phyloP scores from a whole-genome alignment of 2,113 vertebrate genomes.

The Hippocampus comes region DNA sequence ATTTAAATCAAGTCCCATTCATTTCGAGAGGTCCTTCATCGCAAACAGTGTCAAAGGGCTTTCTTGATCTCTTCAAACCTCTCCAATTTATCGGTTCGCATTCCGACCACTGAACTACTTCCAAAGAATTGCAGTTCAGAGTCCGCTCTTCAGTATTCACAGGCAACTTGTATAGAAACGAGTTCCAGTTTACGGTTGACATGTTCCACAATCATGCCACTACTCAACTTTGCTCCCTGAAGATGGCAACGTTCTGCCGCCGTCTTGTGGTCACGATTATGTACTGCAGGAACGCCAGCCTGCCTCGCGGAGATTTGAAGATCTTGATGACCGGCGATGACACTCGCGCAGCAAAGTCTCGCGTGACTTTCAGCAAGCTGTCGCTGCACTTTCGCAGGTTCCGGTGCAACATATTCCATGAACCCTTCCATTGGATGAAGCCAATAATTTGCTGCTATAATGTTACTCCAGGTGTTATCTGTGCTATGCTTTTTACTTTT shows the following conservation, averaged over 20 bases:
- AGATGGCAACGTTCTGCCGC: too few relatives aligned
- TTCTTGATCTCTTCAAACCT: too few relatives aligned
- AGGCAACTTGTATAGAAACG: neutral
- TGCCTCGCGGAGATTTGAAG: neutral
- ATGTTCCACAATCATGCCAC: too few relatives aligned
- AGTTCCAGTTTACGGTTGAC: too few relatives aligned
- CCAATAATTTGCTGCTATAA: constrained; percentile 36
- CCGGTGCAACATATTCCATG: neutral
- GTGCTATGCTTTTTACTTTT: neutral
- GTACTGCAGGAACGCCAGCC: constrained; percentile 14
- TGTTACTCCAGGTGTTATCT: neutral
- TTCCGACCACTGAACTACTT: too few relatives aligned
- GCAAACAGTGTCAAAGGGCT: too few relatives aligned
- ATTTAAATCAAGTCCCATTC: too few relatives aligned
- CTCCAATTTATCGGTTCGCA: too few relatives aligned
- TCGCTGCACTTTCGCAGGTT: neutral
- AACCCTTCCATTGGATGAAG: neutral
- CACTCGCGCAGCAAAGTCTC: neutral
- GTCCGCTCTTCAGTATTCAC: neutral
- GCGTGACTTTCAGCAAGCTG: neutral
- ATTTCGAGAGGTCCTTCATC: too few relatives aligned
- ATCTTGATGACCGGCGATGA: neutral
- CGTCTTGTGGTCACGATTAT: constrained; percentile 10
- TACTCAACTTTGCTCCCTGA: too few relatives aligned
- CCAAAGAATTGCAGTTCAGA: neutral